A percentile compares a stretch with the other conserved stretches of the same genome.
Evolutionary conservation across 2,113 vertebrate genomes (phyloP).

Genomic region (Aptenodytes forsteri): DNA sequence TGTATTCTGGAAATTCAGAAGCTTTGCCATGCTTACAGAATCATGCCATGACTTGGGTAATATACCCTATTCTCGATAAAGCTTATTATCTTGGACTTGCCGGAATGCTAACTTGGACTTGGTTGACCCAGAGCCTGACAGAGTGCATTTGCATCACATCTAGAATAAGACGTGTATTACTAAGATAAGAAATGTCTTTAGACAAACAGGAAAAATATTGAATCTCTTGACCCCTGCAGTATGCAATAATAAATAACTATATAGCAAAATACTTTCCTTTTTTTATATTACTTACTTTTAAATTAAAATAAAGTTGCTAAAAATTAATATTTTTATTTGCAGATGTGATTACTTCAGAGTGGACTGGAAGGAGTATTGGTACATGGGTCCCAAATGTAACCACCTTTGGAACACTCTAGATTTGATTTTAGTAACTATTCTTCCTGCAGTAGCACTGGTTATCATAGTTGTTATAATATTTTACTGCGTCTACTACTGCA

Average conservation of each 20-base stretch:
- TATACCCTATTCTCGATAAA: not conserved
- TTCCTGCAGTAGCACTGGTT: constrained; percentile 55
- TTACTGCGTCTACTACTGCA: not conserved
- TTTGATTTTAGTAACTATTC: constrained; percentile 56
- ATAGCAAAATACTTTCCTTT: not conserved
- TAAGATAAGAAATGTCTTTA: not conserved
- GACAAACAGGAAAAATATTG: not conserved
- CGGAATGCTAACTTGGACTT: not conserved
- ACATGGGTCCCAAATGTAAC: constrained; percentile 67
- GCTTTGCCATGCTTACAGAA: not conserved
- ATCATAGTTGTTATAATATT: constrained; percentile 4
- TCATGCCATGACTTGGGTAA: not conserved
- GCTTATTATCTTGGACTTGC: not conserved
- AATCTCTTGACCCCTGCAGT: not conserved
- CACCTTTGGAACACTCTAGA: constrained; percentile 66
- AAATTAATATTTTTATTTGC: not conserved
- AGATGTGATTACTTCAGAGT: constrained; percentile 67
- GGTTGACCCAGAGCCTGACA: not conserved
- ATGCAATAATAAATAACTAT: not conserved
- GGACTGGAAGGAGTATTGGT: constrained; percentile 67
- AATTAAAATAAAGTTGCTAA: not conserved
- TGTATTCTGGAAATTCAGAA: not conserved
- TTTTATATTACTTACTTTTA: not conserved
- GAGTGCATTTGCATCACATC: not conserved
- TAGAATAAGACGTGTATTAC: not conserved